Evolutionary conservation across 64 coral and sea anemone species (phyloP).

Genomic region (Montipora cactus): DNA sequence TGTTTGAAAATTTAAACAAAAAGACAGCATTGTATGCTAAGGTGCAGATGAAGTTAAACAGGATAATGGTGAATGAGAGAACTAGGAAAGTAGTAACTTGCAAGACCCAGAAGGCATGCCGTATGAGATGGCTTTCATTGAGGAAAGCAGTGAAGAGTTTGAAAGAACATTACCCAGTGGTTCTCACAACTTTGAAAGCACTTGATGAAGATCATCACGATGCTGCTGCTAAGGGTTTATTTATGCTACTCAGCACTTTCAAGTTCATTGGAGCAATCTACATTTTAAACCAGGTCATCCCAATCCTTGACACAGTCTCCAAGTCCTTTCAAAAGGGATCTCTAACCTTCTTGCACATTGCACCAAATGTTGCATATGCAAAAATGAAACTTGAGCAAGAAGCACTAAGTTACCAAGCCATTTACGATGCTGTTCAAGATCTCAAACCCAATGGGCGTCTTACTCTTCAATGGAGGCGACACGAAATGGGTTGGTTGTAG

Average conservation of each 20-base stretch:
- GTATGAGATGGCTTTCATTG: conserved; percentile 9
- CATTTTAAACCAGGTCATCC: neutral
- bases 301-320: conserved; percentile 13
- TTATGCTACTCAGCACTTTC: neutral
- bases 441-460: conserved; percentile 6
- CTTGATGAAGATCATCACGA: conserved; percentile 6
- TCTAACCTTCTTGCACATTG: neutral
- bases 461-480: neutral
- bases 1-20: conserved; percentile 10
- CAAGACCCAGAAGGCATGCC: conserved; percentile 14
- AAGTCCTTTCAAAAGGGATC: conserved; percentile 12
- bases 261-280: conserved; percentile 27
- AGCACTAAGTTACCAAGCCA: neutral
- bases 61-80: neutral
- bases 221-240: conserved; percentile 14
- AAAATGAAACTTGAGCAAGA: conserved; percentile 24
- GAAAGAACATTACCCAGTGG: neutral
- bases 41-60: neutral
- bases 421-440: neutral
- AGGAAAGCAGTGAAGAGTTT: conserved; percentile 25
- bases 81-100: neutral
- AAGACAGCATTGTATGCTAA: conserved; percentile 22
- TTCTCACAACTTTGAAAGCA: neutral
- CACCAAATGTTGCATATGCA: neutral
- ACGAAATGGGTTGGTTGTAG: neutral